Evolutionary conservation across 2,888 invertebrate genomes (phyloP), one percentile per base, ranked within the genome.

Genomic region (Folsomia manolachei): DNA sequence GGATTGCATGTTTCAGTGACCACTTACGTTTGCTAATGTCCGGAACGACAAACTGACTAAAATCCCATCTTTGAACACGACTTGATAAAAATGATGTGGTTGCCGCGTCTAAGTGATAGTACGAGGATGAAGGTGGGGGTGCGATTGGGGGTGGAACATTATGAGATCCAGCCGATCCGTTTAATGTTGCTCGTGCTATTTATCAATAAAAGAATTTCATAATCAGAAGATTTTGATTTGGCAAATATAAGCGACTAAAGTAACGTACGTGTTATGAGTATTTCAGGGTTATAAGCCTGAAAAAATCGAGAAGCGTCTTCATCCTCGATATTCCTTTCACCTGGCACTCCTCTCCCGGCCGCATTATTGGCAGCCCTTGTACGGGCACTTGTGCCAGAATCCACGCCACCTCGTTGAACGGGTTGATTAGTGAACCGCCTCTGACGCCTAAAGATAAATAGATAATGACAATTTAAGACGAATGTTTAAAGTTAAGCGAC

Each of bases 41-140:
- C 26, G 79, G 80, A 53, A 80, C 74, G 9, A 73, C 27, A 70
- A 78, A 80, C 26, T 77, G 63, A 27, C 73, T 74, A 66, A 80
- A 80, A 27, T 80, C 80, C 80, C 80, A 80, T 62, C 77, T 78
- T 70, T 80, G 80, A 62, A 80, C 79, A 68, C 80, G 70, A 71
- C 79, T 79, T 4, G 79, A 79, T 9, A 80, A 67, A 70, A 79
- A 80, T 11, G 79, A 79, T 52, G 80, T 80, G 14, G 80, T 80
- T 1, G 80, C 77, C 11, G 80, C 80, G 70, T 80, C 80, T 77
- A 80, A 77, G 21, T 79, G 79, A 51, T 79, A 80, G 61, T 80
- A 80, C 1, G 77, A 79, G 2, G 77, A 74, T 0, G 77, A 79
- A 7, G 76, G 75, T 23, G 80, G 78, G 19, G 56, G 56, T 19